phyloP scores from a whole-genome alignment of 2,797 vertebrate genomes.

The Rhinoraja longicauda region DNA sequence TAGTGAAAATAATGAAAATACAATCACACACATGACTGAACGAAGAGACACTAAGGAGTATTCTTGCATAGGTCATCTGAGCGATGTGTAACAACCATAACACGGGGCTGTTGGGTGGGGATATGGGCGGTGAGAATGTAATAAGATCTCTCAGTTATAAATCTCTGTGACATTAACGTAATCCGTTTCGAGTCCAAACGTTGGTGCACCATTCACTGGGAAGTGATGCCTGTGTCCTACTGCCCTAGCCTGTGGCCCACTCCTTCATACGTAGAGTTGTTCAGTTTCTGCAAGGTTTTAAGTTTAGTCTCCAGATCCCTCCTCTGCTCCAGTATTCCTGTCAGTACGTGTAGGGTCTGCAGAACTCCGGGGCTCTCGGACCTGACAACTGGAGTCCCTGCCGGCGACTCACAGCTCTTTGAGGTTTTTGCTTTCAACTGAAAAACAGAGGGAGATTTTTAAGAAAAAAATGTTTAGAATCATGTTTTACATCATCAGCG shows the following conservation, averaged over 20 bases:
- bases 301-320: constrained; percentile 3
- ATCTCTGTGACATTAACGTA: background rate
- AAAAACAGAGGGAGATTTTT: background rate
- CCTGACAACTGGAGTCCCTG: background rate
- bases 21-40: background rate
- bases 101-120: background rate
- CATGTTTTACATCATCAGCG: background rate
- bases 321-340: background rate
- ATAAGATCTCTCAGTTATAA: background rate
- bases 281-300: background rate
- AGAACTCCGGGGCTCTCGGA: background rate
- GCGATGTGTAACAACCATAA: no score
- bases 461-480: background rate
- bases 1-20: background rate
- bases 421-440: background rate
- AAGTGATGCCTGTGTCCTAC: background rate
- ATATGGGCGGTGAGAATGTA: background rate
- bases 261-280: background rate
- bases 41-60: background rate
- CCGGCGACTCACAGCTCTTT: background rate
- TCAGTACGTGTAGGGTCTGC: background rate
- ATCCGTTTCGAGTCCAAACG: background rate
- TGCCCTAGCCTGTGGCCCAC: background rate
- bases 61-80: background rate
- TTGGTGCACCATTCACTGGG: background rate